A percentile compares a stretch with the other conserved stretches of the same genome.
These are phyloP conservation scores for Petrolisthes manimaculis DNA, from an alignment of 2,888 invertebrate species.

Conservation along the genomic window DNA sequence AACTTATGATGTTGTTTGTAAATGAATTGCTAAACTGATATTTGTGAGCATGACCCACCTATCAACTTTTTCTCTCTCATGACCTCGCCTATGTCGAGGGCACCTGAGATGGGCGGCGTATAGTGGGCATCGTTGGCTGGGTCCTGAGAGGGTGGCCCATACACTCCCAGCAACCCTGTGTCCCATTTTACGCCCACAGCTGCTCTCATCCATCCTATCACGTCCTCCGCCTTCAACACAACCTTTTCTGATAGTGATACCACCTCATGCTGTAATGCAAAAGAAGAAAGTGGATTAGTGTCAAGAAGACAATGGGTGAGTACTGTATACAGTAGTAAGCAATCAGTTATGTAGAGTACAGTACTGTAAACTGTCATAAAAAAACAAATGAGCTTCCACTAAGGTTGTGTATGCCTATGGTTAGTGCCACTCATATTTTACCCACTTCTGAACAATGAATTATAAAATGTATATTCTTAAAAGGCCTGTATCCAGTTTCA, in stretches of 20 bases:
- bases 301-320: neutral
- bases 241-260: conserved; percentile 90
- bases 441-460: neutral
- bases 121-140: conserved; percentile 47
- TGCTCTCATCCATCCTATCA: conserved; percentile 81
- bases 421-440: neutral
- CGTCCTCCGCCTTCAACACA: conserved; percentile 84
- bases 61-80: conserved; percentile 78
- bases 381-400: neutral
- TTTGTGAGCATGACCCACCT: conserved; percentile 47
- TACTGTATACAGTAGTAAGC: neutral
- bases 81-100: conserved; percentile 80
- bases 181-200: conserved; percentile 81
- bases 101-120: conserved; percentile 68
- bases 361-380: neutral
- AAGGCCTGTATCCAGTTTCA: too few relatives aligned
- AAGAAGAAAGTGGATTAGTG: conserved; percentile 21
- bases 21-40: too few relatives aligned
- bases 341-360: neutral
- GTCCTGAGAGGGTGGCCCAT: conserved; percentile 64
- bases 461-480: neutral
- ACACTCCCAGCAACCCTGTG: conserved; percentile 75
- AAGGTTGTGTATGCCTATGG: neutral
- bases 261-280: conserved; percentile 82
- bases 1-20: too few relatives aligned